Base-by-base conservation (phyloP, 2,113 vertebrate species). In the Pristiophorus japonicus region DNA sequence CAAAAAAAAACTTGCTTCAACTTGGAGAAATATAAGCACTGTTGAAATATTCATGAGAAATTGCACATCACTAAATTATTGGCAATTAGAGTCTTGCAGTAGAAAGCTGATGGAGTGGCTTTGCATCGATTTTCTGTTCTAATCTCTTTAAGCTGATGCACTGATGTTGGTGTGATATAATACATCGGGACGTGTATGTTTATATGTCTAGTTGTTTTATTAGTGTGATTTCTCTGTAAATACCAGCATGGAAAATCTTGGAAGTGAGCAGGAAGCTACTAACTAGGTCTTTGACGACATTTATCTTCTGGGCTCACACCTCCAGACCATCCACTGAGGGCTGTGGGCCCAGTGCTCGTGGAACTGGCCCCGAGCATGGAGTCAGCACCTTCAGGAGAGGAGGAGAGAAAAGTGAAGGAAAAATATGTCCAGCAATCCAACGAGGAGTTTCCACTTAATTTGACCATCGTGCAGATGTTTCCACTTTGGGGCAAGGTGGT, bases 1-100 rank as follows among this genome's bases (percentile, higher is more conserved):
- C 10, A 42, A 81, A 63, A 63, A 63, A 38, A 42, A 3, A 20
- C 27, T 1, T 94, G 93, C 45, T 47, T 45, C 91, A 66, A 94
- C 38, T 94, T 94, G 65, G 38, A 45, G 65, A 42, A 70, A 94
- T 73, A 10, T 70, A 70, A 51, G 42, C 45, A 51, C 24, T 14
- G 11, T 70, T 94, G 27, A 94, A 47, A 73, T 51, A 70, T 94
- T 94, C 4, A 51, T 70, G 93, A 34, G 45, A 94, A 94, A 70
- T 94, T 67, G 65, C 65, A 94, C 93, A 94, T 70, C 93, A 70
- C 63, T 94, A 94, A 94, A 73, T 94, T 94, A 94, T 94, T 73
- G 93, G 93, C 65, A 94, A 94, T 94, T 51, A 73, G n/a, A 66
- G 42, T 70, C 65, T 51, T 94, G 65, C 66, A 94, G 93, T 47